Conservation (phyloP, 2,113 vertebrate species). For the Nothocercus julius region DNA sequence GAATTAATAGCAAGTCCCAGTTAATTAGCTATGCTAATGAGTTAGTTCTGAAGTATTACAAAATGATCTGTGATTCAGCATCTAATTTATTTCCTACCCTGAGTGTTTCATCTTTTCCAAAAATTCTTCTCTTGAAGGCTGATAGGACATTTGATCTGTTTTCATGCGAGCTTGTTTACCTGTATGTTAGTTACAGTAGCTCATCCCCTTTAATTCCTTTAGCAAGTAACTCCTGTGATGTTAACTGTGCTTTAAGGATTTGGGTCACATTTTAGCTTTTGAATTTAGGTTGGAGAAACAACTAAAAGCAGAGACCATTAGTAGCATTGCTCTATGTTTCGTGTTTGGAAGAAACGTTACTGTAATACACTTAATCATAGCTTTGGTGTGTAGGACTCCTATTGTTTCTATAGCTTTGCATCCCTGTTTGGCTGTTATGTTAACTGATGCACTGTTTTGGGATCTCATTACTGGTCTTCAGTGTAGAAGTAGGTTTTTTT, state of each 20-base stretch:
- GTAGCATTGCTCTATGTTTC: not conserved
- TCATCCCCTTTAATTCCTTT: conserved; percentile 57
- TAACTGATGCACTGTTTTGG: not conserved
- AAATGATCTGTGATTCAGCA: conserved; percentile 6
- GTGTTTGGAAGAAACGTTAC: not conserved
- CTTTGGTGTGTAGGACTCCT: not conserved
- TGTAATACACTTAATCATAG: not conserved
- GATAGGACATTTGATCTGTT: conserved; percentile 55
- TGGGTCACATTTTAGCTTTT: conserved; percentile 49
- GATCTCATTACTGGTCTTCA: not conserved
- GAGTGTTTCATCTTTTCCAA: conserved; percentile 17
- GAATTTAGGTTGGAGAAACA: conserved; percentile 39
- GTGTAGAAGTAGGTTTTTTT: not conserved
- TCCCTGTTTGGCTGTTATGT: not conserved
- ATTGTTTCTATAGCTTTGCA: not conserved
- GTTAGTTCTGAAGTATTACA: conserved; percentile 41
- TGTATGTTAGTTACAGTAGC: conserved; percentile 19
- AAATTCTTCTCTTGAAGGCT: conserved; percentile 33
- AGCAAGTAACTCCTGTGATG: conserved; percentile 49
- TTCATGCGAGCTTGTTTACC: conserved; percentile 62
- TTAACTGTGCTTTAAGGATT: conserved; percentile 63
- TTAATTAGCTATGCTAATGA: conserved; percentile 37
- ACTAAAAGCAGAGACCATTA: not conserved
- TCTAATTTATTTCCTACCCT: conserved; percentile 21
- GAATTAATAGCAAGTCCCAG: conserved; percentile 11